Evolutionary conservation across 2,797 vertebrate species (phyloP).

Genomic region (Taenioides sp.): DNA sequence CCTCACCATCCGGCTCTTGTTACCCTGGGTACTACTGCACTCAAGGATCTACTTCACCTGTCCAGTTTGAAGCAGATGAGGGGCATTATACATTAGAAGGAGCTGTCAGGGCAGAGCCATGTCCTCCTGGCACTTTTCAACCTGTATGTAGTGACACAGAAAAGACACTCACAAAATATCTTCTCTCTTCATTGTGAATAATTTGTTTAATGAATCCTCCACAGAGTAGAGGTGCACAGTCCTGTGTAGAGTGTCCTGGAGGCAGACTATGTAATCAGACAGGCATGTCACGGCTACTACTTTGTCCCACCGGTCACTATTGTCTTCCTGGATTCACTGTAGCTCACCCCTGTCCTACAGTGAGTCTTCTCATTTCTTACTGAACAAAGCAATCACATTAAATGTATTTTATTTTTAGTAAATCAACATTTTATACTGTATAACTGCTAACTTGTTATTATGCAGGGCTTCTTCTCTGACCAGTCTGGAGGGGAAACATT

Average conservation of each 20-base stretch:
- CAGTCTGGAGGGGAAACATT: conserved; percentile 63
- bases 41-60: conserved; percentile 76
- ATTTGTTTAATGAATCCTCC: conserved; percentile 24
- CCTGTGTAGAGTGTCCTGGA: conserved; percentile 79
- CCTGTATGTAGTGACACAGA: conserved; percentile 68
- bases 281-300: conserved; percentile 70
- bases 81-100: conserved; percentile 80
- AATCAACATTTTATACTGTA: neutral
- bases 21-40: conserved; percentile 85
- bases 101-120: conserved; percentile 76
- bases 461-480: conserved; percentile 82
- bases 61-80: conserved; percentile 78
- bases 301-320: conserved; percentile 86
- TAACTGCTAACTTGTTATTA: neutral
- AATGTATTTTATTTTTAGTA: neutral
- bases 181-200: neutral
- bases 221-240: conserved; percentile 76
- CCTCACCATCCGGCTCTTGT: conserved; percentile 80
- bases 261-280: conserved; percentile 85
- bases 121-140: conserved; percentile 85
- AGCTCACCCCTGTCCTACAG: conserved; percentile 80
- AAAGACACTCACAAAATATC: neutral
- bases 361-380: conserved; percentile 63
- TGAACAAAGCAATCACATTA: neutral
- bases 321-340: conserved; percentile 77